phyloP scores from a whole-genome alignment of 2,888 invertebrate species.

The Hybos culiciformis region DNA sequence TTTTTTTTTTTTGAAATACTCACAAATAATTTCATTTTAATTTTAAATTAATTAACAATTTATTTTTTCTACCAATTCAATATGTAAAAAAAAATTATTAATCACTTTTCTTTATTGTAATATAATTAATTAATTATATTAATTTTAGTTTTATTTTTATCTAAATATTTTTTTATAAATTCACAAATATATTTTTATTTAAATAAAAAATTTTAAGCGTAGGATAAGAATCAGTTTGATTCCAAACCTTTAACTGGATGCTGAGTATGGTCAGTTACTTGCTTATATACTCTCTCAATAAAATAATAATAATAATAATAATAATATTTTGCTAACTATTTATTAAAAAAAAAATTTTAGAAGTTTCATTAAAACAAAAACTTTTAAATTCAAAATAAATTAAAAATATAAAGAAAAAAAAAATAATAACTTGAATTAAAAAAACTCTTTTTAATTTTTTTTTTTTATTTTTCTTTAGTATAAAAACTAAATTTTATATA shows the following conservation, averaged over 20 bases:
- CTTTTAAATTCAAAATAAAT: neutral
- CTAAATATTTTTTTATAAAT: conserved; percentile 7
- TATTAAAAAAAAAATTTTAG: neutral
- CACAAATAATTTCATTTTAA: conserved; percentile 17
- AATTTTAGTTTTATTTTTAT: too few relatives aligned
- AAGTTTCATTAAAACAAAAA: neutral
- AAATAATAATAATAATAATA: conserved; percentile 10
- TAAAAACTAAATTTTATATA: too few relatives aligned
- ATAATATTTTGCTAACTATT: neutral
- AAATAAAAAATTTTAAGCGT: conserved; percentile 12
- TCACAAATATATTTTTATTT: conserved; percentile 12
- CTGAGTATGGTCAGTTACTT: conserved; percentile 35
- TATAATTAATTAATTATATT: too few relatives aligned
- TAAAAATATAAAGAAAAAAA: neutral
- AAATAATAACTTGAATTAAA: neutral
- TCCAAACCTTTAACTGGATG: conserved; percentile 39
- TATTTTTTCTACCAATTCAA: neutral
- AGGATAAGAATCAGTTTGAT: conserved; percentile 36
- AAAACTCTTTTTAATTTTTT: neutral
- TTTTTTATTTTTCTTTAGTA: neutral
- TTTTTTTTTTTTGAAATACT: conserved; percentile 10
- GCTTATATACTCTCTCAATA: conserved; percentile 32
- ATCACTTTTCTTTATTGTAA: too few relatives aligned
- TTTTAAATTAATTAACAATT: conserved; percentile 5
- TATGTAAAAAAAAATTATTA: too few relatives aligned